Percentiles rank a stretch among this genome's conserved stretches.
These are phyloP conservation scores for Piaya cayana DNA, from an alignment of 2,113 vertebrate genomes.

Conservation along the genomic window DNA sequence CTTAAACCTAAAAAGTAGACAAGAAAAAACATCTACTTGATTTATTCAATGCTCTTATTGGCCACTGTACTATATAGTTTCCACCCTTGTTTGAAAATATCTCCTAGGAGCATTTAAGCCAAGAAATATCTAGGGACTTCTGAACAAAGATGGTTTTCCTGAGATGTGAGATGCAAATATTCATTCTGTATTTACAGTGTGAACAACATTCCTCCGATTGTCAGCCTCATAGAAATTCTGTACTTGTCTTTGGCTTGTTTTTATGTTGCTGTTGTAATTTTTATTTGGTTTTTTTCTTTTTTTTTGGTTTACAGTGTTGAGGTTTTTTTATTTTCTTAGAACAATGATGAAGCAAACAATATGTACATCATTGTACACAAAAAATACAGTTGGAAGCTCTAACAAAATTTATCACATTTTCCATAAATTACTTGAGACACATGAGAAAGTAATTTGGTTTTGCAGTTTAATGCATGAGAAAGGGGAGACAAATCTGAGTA, in stretches of 20 bases:
- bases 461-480: neutral
- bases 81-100: neutral
- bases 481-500: neutral
- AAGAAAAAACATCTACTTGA: neutral
- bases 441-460: neutral
- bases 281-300: too few species aligned
- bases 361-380: neutral
- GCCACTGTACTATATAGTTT: neutral
- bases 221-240: neutral
- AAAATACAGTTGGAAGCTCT: neutral
- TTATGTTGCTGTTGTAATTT: neutral
- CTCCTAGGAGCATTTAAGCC: neutral
- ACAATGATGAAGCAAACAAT: neutral
- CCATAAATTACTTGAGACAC: neutral
- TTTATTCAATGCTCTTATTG: neutral
- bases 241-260: neutral
- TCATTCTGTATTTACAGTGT: neutral
- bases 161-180: neutral
- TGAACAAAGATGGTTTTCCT: neutral
- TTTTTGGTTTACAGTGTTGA: too few species aligned
- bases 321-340: neutral
- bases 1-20: neutral
- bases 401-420: conserved; percentile 22
- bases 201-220: neutral
- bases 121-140: neutral